Base-by-base conservation (phyloP, 2,888 invertebrate species). In the Lepidochitona cinerea region DNA sequence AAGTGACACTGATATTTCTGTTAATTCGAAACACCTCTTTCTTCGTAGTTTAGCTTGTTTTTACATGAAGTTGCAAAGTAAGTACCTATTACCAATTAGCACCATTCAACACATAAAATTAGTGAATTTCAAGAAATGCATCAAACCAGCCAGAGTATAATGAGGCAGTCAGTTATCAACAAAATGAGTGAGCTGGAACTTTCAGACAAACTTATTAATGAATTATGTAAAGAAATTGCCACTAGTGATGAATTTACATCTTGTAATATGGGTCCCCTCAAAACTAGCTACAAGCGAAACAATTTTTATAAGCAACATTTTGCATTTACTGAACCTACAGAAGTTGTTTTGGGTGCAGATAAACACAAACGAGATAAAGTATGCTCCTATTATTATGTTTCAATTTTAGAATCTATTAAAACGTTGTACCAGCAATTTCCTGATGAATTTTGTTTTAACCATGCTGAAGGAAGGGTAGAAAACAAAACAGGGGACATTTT, bases 51-150 rank as follows among this genome's bases (percentile, higher is more conserved):
- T 36, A 2, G 66, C 66, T 9, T 35, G 29, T 66, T 66, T 66
- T 33, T 35, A 66, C 35, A 29, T 66, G n/a, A 66, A 66, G 35
- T 66, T 66, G 14, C 66, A 66, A 5, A 41, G 41, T 41, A 41
- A 41, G 18, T 41, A 41, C 41, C 41, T 41, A 9, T n/a, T n/a
- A n/a, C n/a, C n/a, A n/a, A n/a, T n/a, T n/a, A n/a, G n/a, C n/a
- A n/a, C n/a, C n/a, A n/a, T n/a, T n/a, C n/a, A n/a, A n/a, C n/a
- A n/a, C n/a, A n/a, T n/a, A n/a, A n/a, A n/a, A 41, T 41, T 18
- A 41, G 9, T 41, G 41, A 41, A 41, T 41, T 41, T 18, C 41
- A 41, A 41, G 18, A 41, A 41, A 41, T 41, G 41, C 41, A 41
- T 41, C 9, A 9, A 12, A 9, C 9, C 9, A 41, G 41, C 18